A percentile compares a stretch with the other conserved stretches of the same genome.
Conservation (phyloP, 2,113 vertebrate species). For the Lagopus leucura region DNA sequence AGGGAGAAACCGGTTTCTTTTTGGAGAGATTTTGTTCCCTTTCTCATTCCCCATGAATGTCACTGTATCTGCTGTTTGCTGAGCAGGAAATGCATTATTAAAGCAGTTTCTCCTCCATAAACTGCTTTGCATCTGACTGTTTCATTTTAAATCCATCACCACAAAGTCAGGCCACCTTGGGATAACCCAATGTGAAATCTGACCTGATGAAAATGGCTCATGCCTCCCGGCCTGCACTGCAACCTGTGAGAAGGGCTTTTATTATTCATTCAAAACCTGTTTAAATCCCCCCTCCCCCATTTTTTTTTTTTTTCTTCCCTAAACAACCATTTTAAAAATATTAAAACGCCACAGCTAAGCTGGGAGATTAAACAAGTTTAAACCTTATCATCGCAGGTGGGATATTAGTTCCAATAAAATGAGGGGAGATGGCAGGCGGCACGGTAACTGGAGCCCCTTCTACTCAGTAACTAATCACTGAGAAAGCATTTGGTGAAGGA, state of each 20-base stretch:
- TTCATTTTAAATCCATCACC: conserved; percentile 51
- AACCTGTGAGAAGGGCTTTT: conserved; percentile 66
- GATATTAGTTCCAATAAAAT: conserved; percentile 70
- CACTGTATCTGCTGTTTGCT: conserved; percentile 63
- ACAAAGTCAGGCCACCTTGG: conserved; percentile 70
- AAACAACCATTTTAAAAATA: conserved; percentile 75
- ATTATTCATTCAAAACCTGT: conserved; percentile 71
- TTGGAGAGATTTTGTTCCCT: neutral
- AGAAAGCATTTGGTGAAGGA: conserved; percentile 69
- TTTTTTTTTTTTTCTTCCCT: conserved; percentile 2
- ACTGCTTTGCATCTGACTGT: conserved; percentile 62
- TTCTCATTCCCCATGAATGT: conserved; percentile 19
- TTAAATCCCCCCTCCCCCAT: conserved; percentile 47
- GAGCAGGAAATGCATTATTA: conserved; percentile 73
- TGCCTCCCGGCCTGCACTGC: conserved; percentile 56
- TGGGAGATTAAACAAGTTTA: conserved; percentile 74
- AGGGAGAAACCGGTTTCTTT: conserved; percentile 30
- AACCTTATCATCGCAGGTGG: conserved; percentile 70
- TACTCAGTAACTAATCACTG: conserved; percentile 69
- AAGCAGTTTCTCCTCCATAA: conserved; percentile 65
- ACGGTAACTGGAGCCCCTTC: conserved; percentile 66
- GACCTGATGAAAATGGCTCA: conserved; percentile 63
- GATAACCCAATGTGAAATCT: conserved; percentile 60
- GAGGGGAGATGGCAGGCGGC: conserved; percentile 51
- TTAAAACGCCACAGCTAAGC: conserved; percentile 73